Conservation (phyloP, 2,888 invertebrate species). For the Sesamia inferens region DNA sequence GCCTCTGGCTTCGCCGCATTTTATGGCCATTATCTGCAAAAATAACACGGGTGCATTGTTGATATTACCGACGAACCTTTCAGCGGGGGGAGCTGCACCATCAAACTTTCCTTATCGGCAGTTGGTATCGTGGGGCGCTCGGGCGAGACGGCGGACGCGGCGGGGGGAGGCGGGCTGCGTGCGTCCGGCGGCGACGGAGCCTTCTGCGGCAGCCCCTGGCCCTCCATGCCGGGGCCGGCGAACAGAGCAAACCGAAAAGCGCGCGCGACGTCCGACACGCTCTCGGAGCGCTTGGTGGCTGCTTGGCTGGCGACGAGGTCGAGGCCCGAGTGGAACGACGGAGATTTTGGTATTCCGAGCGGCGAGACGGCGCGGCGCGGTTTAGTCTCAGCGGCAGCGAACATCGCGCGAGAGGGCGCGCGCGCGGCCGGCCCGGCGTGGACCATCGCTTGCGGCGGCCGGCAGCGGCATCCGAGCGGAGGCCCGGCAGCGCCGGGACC, state of each 20-base stretch:
- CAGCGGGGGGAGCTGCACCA: conserved; percentile 88
- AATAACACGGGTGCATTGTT: conserved; percentile 41
- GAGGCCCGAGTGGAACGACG: conserved; percentile 96
- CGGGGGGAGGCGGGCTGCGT: conserved; percentile 83
- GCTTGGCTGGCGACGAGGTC: conserved; percentile 93
- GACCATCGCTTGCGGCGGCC: conserved; percentile 90
- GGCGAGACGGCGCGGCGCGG: conserved; percentile 90
- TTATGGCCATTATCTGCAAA: conserved; percentile 45
- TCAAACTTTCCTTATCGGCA: conserved; percentile 84
- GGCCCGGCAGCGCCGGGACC: conserved; percentile 88
- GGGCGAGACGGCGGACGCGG: conserved; percentile 74
- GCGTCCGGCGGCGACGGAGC: conserved; percentile 85
- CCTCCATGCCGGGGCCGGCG: conserved; percentile 82
- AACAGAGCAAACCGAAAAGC: conserved; percentile 87
- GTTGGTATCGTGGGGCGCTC: conserved; percentile 77
- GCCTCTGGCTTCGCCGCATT: conserved; percentile 35
- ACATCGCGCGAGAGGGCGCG: conserved; percentile 89
- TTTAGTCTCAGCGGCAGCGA: conserved; percentile 88
- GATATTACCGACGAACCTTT: conserved; percentile 84
- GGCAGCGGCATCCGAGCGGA: conserved; percentile 89
- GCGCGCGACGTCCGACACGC: conserved; percentile 87
- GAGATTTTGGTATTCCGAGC: conserved; percentile 95
- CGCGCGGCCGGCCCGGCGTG: conserved; percentile 90
- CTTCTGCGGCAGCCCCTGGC: conserved; percentile 81
- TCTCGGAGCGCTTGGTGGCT: conserved; percentile 85